Evolutionary conservation across 2,113 vertebrate genomes (phyloP), one percentile per base, ranked within the genome.

Genomic region (Pimephales promelas): DNA sequence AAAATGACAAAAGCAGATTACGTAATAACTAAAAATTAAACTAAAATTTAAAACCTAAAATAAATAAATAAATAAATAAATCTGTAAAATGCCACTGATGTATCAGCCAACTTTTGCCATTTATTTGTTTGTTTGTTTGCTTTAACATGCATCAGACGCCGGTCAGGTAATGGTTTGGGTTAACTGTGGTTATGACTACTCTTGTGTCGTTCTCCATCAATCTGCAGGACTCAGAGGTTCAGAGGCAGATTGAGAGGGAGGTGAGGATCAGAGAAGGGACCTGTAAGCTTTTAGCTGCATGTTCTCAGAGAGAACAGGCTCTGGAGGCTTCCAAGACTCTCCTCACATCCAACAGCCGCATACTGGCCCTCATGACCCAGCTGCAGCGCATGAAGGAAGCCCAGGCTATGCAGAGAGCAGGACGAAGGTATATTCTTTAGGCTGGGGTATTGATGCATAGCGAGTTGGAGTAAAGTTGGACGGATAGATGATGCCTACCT

Each of bases 291-390:
- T 90, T 97, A 89, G 95, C 93, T 0, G 95, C 95, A 0, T 96
- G 96, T 56, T 95, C 95, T 62, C 95, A 95, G 88, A 92, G 93
- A 28, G 95, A 95, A 5, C 96, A 97, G 90, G 92, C 96, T 9
- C 94, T 97, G 85, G 95, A 96, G 88, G 96, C 94, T 56, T 94
- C 96, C 79, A 96, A 95, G 91, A 95, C 93, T 84, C 93, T 97
- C 54, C 90, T 95, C 4, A 92, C 95, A 77, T 95, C 94, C 89
- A 95, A 94, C 47, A 90, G 93, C 59, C 95, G 94, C 24, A 94
- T 95, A n/a, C 91, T 96, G 87, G 95, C 94, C 34, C 90, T 95
- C 88, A 96, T 97, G 92, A 94, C 94, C 0, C 94, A 95, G 52
- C 93, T 97, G 14, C 96, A 96, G 92, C 90, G 88, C 75, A 92